phyloP scores from a whole-genome alignment of 2,888 invertebrate species.

The Megaustenia siamemsis region DNA sequence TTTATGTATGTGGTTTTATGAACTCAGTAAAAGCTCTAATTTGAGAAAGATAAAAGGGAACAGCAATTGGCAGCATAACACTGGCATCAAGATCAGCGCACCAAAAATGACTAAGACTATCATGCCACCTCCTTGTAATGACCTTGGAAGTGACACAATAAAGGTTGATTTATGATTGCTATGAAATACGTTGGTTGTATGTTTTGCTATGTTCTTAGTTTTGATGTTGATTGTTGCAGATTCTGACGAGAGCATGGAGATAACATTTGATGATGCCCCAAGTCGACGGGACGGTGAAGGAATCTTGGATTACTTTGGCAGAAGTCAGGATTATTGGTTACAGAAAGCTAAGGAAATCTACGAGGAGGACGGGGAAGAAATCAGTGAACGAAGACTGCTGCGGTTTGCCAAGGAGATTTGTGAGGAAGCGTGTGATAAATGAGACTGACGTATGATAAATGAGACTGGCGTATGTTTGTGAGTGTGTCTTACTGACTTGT shows the following conservation, averaged over 20 bases:
- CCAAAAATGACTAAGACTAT: too few relatives aligned
- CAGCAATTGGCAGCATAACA: too few relatives aligned
- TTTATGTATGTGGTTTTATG: too few relatives aligned
- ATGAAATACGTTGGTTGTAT: too few relatives aligned
- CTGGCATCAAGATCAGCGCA: too few relatives aligned
- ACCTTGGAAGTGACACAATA: too few relatives aligned
- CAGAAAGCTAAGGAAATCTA: conserved; percentile 72
- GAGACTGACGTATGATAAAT: not conserved
- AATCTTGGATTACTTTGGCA: conserved; percentile 70
- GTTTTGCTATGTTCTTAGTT: not conserved
- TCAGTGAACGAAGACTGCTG: conserved; percentile 70
- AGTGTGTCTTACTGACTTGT: not conserved
- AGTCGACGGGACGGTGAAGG: conserved; percentile 66
- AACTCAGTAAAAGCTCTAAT: too few relatives aligned
- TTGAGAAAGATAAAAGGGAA: too few relatives aligned
- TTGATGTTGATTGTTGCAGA: conserved; percentile 16
- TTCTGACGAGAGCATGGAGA: conserved; percentile 68
- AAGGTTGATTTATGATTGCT: too few relatives aligned
- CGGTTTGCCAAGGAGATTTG: conserved; percentile 76
- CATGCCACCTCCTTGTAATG: too few relatives aligned
- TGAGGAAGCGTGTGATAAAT: conserved; percentile 59
- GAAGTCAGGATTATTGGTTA: conserved; percentile 76
- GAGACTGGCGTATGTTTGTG: too few relatives aligned
- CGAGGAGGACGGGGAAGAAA: conserved; percentile 70
- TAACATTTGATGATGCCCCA: conserved; percentile 75